These are phyloP conservation scores for Tragelaphus oryx DNA, from an alignment of 2,797 vertebrate genomes.

Conservation along the genomic window DNA sequence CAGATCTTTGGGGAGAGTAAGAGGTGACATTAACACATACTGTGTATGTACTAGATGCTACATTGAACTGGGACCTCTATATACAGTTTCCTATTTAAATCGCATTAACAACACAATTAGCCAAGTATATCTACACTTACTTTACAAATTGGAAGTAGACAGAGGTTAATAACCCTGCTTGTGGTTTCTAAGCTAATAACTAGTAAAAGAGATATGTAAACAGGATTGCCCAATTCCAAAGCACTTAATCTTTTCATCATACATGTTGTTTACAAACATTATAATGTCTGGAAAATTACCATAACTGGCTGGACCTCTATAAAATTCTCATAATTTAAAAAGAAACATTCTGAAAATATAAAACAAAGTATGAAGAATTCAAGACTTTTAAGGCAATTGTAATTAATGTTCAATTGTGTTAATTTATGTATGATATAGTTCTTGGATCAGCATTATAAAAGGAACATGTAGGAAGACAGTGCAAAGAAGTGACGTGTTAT, in stretches of 20 bases:
- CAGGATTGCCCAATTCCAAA: background rate
- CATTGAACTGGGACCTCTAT: background rate
- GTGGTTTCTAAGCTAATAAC: background rate
- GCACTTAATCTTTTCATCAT: constrained; percentile 27
- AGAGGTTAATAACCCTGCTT: background rate
- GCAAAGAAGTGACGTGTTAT: background rate
- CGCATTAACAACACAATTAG: background rate
- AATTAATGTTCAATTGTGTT: background rate
- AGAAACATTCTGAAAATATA: background rate
- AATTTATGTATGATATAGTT: background rate
- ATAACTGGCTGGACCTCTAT: background rate
- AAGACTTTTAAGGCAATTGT: background rate
- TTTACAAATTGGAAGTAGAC: background rate
- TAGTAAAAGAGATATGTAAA: background rate
- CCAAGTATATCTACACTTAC: background rate
- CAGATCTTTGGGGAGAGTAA: background rate
- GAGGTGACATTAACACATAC: background rate
- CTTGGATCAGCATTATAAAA: background rate
- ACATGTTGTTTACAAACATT: background rate
- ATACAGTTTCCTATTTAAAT: background rate
- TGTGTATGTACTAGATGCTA: background rate
- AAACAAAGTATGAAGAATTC: background rate
- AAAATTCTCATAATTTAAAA: background rate
- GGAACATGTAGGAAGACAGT: background rate
- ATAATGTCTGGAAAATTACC: background rate